phyloP scores from a whole-genome alignment of 2,113 vertebrate genomes.

The Catharus fuscescens region DNA sequence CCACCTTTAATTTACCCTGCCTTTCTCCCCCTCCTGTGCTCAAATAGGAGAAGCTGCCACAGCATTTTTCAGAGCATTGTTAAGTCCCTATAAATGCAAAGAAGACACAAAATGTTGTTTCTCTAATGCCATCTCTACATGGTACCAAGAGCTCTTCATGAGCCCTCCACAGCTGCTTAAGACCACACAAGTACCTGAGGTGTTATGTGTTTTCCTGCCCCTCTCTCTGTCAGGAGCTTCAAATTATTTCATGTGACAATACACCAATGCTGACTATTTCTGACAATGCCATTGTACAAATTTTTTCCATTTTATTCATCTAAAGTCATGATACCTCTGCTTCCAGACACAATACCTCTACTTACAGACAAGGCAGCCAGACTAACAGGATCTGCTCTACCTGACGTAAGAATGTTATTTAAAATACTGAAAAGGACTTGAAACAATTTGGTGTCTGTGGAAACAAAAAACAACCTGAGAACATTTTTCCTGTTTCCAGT shows the following conservation, averaged over 20 bases:
- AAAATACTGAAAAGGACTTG: not conserved
- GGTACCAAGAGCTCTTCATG: no score
- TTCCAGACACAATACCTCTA: not conserved
- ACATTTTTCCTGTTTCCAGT: not conserved
- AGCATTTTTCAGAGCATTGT: not conserved
- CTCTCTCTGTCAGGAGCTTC: not conserved
- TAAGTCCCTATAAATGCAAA: not conserved
- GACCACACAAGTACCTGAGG: not conserved
- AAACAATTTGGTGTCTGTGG: not conserved
- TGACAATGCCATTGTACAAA: not conserved
- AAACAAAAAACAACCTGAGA: conserved; percentile 1
- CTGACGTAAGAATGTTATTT: not conserved
- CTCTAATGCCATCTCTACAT: rapidly evolving
- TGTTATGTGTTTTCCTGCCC: rapidly evolving
- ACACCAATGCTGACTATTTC: not conserved
- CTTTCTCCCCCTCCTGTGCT: not conserved
- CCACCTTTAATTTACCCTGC: not conserved
- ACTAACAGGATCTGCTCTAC: not conserved
- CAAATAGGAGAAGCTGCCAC: not conserved
- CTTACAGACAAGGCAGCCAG: not conserved
- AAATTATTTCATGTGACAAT: not conserved
- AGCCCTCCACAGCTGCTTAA: not conserved
- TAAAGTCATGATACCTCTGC: not conserved
- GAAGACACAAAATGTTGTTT: not conserved
- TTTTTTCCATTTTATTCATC: not conserved